phyloP scores from a whole-genome alignment of 2,888 invertebrate species.

The Diogma glabrata region DNA sequence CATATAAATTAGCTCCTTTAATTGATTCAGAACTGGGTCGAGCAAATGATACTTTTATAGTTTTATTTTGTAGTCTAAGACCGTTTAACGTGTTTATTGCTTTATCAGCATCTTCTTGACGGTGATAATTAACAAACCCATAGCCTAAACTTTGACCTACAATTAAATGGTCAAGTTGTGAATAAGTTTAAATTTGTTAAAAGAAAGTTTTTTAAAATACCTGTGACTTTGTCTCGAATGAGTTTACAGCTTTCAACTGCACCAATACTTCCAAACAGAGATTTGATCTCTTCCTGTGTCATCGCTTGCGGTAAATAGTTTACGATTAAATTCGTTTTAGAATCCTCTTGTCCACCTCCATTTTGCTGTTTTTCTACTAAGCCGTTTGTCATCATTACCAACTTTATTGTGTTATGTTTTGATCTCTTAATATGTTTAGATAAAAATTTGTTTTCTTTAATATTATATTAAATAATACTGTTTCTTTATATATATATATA shows the following conservation, averaged over 20 bases:
- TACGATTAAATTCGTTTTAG: slow-evolving; percentile 89
- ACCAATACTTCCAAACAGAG: slow-evolving; percentile 87
- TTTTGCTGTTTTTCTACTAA: slow-evolving; percentile 68
- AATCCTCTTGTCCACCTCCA: slow-evolving; percentile 67
- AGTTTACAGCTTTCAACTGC: slow-evolving; percentile 96
- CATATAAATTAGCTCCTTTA: slow-evolving; percentile 88
- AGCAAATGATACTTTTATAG: slow-evolving; percentile 92
- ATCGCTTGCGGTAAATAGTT: slow-evolving; percentile 92
- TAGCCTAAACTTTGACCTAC: slow-evolving; percentile 96
- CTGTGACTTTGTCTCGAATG: slow-evolving; percentile 92
- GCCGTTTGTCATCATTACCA: slow-evolving; percentile 24
- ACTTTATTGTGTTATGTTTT: background rate
- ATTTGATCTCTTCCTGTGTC: slow-evolving; percentile 90
- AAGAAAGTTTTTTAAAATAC: slow-evolving; percentile 36
- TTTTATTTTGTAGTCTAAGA: slow-evolving; percentile 96
- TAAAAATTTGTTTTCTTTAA: background rate
- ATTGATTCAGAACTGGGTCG: slow-evolving; percentile 89
- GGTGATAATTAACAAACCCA: slow-evolving; percentile 98
- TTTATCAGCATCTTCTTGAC: slow-evolving; percentile 95
- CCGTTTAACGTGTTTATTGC: slow-evolving; percentile 98
- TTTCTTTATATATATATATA: background rate
- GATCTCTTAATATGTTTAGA: slow-evolving; percentile 1
- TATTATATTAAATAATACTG: background rate
- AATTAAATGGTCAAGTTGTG: no score
- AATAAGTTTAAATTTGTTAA: background rate